A percentile compares a stretch with the other conserved stretches of the same genome.
Evolutionary conservation across 2,113 vertebrate species (phyloP).

Genomic region (Gavialis gangeticus): DNA sequence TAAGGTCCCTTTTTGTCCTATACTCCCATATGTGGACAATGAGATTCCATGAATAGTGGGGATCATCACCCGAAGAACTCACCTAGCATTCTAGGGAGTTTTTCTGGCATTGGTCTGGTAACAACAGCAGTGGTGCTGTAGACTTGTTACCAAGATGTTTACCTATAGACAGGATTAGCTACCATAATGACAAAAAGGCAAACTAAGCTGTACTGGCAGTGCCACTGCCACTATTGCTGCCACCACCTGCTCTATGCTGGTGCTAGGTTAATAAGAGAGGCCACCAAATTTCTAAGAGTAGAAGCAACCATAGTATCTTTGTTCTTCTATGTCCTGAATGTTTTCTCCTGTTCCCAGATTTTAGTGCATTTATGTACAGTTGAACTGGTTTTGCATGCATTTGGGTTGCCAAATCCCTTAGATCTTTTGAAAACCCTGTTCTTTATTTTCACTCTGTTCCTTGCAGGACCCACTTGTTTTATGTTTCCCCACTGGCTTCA

Average conservation of each 20-base stretch:
- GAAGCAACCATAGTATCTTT: background rate
- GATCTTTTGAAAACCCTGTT: background rate
- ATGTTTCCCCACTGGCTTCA: background rate
- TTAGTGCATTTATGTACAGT: background rate
- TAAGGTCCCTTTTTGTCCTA: too few relatives aligned
- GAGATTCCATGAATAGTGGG: background rate
- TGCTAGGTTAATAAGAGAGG: background rate
- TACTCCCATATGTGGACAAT: background rate
- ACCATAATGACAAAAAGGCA: background rate
- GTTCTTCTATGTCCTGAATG: background rate
- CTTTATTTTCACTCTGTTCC: background rate
- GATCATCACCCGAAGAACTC: background rate
- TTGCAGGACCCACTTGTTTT: background rate
- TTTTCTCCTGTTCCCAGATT: background rate
- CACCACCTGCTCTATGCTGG: background rate
- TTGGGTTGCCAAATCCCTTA: background rate
- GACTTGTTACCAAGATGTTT: background rate
- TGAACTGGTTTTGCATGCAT: background rate
- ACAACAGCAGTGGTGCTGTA: background rate
- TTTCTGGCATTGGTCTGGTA: background rate
- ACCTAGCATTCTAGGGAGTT: background rate
- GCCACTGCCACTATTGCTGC: background rate
- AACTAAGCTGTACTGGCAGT: rapidly evolving
- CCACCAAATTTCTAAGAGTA: background rate
- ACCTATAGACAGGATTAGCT: background rate